Percentiles rank a stretch among this genome's conserved stretches.
Evolutionary conservation across 1,140 invertebrate genomes (phyloP).

Genomic region (Sitophilus oryzae): DNA sequence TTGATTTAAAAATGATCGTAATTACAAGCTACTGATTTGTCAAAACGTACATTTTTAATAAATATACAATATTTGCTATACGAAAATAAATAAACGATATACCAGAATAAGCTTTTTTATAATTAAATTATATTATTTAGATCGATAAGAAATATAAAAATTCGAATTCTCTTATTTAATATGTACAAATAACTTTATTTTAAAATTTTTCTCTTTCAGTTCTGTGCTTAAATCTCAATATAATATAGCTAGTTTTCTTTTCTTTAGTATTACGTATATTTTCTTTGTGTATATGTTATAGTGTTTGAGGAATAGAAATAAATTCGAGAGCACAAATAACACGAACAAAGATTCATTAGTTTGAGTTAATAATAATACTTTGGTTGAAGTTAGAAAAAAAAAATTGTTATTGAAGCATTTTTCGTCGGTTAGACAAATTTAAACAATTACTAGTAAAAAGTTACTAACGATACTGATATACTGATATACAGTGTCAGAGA

Average conservation of each 20-base stretch:
- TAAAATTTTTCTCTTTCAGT: conserved; percentile 2
- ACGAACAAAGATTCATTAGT: too few relatives aligned
- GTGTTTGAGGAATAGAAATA: too few relatives aligned
- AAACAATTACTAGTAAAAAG: too few relatives aligned
- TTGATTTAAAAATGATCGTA: background rate
- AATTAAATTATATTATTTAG: conserved; percentile 2
- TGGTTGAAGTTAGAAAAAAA: too few relatives aligned
- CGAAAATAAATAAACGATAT: background rate
- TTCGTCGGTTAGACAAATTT: too few relatives aligned
- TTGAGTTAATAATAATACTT: too few relatives aligned
- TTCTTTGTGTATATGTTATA: background rate
- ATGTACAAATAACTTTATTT: conserved; percentile 2
- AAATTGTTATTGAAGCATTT: too few relatives aligned
- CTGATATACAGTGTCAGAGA: too few relatives aligned
- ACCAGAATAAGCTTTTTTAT: conserved; percentile 8
- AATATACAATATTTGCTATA: background rate
- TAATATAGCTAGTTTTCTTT: conserved; percentile 5
- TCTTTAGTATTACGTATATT: conserved; percentile 19
- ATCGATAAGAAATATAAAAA: conserved; percentile 14
- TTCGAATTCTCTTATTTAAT: background rate
- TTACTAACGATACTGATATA: too few relatives aligned
- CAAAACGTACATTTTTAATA: background rate
- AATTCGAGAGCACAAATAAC: too few relatives aligned
- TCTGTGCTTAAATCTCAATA: conserved; percentile 11
- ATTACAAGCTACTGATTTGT: too few relatives aligned